Conservation (phyloP, 1,140 invertebrate species). For the Cyclargus thomasi region DNA sequence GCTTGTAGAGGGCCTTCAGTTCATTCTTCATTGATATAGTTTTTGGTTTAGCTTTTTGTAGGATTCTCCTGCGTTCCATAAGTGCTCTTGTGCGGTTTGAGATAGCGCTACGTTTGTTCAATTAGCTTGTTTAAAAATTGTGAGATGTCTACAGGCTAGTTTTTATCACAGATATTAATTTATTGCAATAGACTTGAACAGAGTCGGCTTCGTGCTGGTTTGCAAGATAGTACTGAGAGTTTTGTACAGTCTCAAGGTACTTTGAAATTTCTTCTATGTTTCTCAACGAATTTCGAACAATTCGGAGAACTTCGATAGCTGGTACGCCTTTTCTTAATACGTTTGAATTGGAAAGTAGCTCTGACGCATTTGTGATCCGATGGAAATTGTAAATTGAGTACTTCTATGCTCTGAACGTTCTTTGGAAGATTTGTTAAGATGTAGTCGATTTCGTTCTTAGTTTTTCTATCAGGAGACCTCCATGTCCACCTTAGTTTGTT, state of each 20-base stretch:
- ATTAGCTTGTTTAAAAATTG: too few relatives aligned
- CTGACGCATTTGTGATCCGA: background rate
- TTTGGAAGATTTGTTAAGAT: too few relatives aligned
- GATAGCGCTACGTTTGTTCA: background rate
- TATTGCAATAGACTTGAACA: too few relatives aligned
- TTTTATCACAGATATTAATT: too few relatives aligned
- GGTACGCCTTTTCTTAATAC: background rate
- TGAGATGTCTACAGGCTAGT: too few relatives aligned
- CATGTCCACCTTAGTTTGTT: background rate
- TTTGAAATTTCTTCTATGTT: background rate
- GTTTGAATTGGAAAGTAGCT: background rate
- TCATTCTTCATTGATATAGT: background rate
- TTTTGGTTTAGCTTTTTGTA: background rate
- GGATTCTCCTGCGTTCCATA: background rate
- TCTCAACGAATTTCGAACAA: background rate
- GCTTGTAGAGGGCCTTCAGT: too few relatives aligned
- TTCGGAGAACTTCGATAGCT: background rate
- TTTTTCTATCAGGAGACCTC: background rate
- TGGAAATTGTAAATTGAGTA: background rate
- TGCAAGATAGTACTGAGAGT: background rate
- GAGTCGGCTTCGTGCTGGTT: too few relatives aligned
- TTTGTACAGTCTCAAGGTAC: background rate
- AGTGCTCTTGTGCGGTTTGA: background rate
- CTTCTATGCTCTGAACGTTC: background rate
- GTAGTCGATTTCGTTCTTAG: slow-evolving; percentile 2